These are phyloP conservation scores for Drosophila acutilabella DNA, from an alignment of 2,888 invertebrate genomes.

Conservation along the genomic window DNA sequence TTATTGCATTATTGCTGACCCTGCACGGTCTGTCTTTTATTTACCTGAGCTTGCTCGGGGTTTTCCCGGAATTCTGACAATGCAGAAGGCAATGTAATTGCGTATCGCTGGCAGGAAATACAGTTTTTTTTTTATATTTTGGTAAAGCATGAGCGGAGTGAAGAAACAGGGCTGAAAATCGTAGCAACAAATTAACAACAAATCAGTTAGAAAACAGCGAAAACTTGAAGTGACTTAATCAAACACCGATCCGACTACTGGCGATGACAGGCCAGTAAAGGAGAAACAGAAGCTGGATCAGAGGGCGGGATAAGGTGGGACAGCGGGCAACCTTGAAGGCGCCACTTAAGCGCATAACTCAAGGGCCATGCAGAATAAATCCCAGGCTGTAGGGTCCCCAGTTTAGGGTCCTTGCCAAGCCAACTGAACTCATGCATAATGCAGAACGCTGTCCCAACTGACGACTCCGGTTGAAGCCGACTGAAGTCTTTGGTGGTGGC, in stretches of 20 bases:
- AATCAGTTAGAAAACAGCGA: conserved; percentile 74
- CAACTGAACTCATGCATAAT: conserved; percentile 70
- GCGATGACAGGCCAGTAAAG: not conserved
- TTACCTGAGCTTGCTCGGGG: conserved; percentile 39
- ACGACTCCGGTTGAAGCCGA: conserved; percentile 62
- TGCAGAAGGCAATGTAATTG: conserved; percentile 41
- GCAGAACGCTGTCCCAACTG: conserved; percentile 51
- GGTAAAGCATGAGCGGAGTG: not conserved
- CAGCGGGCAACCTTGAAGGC: conserved; percentile 66
- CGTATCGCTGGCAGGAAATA: conserved; percentile 46
- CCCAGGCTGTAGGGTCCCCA: conserved; percentile 5
- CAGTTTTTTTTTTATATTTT: conserved; percentile 4
- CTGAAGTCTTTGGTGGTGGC: conserved; percentile 63
- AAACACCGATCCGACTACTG: conserved; percentile 24
- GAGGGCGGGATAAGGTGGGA: not conserved
- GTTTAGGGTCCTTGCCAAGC: conserved; percentile 30
- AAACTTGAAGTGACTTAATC: conserved; percentile 73
- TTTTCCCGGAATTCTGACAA: conserved; percentile 73
- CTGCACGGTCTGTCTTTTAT: conserved; percentile 15
- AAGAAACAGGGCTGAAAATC: conserved; percentile 10
- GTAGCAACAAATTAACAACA: conserved; percentile 69
- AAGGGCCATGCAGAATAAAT: conserved; percentile 41
- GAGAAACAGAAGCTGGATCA: not conserved
- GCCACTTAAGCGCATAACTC: conserved; percentile 75
- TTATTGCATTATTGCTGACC: conserved; percentile 37